These are phyloP conservation scores for Nesoenas mayeri DNA, from an alignment of 2,113 vertebrate species.

Conservation along the genomic window DNA sequence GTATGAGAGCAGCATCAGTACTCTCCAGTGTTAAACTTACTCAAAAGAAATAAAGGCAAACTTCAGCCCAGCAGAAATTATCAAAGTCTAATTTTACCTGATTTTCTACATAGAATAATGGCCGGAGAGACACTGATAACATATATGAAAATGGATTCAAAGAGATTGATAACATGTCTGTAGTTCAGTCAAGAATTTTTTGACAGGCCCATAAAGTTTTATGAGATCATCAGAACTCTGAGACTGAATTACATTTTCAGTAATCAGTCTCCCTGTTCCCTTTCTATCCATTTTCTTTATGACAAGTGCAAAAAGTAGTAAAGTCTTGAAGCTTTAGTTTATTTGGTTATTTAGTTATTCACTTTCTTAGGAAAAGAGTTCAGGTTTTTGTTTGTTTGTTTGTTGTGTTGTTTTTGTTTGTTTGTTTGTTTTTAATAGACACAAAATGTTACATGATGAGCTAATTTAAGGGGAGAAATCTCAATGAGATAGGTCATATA, in stretches of 20 bases:
- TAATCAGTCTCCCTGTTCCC: not conserved
- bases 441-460: not conserved
- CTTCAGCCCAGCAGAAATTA: not conserved
- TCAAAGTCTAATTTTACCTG: not conserved
- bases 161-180: not conserved
- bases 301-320: not conserved
- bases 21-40: not conserved
- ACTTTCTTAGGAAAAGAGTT: not conserved
- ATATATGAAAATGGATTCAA: not conserved
- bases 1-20: not conserved
- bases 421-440: not conserved
- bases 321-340: not conserved
- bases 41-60: not conserved
- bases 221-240: slow-evolving; percentile 7
- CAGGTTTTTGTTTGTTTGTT: too few relatives aligned
- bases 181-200: slow-evolving; percentile 20
- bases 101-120: not conserved
- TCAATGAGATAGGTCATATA: not conserved
- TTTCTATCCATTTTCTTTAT: not conserved
- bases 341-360: not conserved
- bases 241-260: not conserved
- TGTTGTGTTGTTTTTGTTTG: not conserved
- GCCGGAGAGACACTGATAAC: not conserved
- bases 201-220: slow-evolving; percentile 5
- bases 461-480: not conserved